These are phyloP conservation scores for Araneus ventricosus DNA, from an alignment of 1,140 invertebrate species.

Conservation along the genomic window DNA sequence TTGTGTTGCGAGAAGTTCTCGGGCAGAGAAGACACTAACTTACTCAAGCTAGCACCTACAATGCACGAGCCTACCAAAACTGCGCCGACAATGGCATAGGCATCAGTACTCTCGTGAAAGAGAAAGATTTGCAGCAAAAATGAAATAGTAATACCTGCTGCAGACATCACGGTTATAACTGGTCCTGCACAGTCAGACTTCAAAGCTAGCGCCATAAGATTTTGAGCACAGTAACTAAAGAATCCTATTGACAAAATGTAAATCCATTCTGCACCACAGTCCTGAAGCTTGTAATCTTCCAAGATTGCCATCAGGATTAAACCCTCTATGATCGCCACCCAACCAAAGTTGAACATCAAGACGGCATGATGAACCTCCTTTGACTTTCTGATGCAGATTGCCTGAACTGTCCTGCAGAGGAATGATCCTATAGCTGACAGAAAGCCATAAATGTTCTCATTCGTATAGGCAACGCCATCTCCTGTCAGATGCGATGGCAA, in stretches of 20 bases:
- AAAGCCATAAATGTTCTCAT: constrained; percentile 84
- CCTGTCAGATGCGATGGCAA: constrained; percentile 79
- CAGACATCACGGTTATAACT: constrained; percentile 90
- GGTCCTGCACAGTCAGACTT: constrained; percentile 94
- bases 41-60: constrained; percentile 89
- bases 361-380: constrained; percentile 93
- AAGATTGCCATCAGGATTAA: constrained; percentile 87
- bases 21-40: constrained; percentile 83
- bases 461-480: neutral
- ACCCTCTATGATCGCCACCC: constrained; percentile 90
- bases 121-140: constrained; percentile 91
- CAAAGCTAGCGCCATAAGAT: constrained; percentile 89
- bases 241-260: constrained; percentile 89
- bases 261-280: constrained; percentile 87
- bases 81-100: constrained; percentile 89
- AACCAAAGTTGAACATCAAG: constrained; percentile 93
- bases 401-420: constrained; percentile 92
- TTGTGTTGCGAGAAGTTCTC: no score
- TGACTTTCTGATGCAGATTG: constrained; percentile 90
- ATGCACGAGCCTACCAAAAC: constrained; percentile 92
- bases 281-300: constrained; percentile 78
- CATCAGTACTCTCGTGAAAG: constrained; percentile 90
- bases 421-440: constrained; percentile 91
- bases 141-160: constrained; percentile 93
- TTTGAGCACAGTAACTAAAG: constrained; percentile 93